phyloP scores from a whole-genome alignment of 2,888 invertebrate species.

The Tipula confusa region DNA sequence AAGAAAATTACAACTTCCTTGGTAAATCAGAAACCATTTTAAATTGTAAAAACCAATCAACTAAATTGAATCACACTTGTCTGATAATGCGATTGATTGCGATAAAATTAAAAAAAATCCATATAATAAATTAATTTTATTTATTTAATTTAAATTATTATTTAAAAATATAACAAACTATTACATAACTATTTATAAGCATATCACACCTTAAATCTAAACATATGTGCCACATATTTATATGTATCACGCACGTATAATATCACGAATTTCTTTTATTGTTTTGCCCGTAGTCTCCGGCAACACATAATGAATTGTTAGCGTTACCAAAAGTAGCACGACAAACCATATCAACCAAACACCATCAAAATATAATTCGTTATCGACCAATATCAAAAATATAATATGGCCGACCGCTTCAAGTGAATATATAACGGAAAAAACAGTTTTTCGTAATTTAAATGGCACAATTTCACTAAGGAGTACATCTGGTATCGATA shows the following conservation, averaged over 20 bases:
- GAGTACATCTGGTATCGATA: not conserved
- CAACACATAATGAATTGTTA: not conserved
- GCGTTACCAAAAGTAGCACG: not conserved
- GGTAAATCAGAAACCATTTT: no score
- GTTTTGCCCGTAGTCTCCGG: not conserved
- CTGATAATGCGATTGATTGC: no score
- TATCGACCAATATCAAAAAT: not conserved
- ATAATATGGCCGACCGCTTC: not conserved
- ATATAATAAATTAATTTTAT: not conserved
- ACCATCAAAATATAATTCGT: not conserved
- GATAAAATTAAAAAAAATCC: not conserved
- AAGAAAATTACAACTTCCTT: no score
- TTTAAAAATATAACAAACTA: not conserved
- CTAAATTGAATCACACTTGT: no score
- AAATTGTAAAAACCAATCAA: no score
- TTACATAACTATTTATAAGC: not conserved
- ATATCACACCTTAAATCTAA: not conserved
- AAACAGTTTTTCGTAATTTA: not conserved
- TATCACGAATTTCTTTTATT: conserved; percentile 3
- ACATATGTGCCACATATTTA: not conserved
- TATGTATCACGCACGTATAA: not conserved
- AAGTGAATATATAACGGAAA: not conserved
- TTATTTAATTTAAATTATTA: not conserved
- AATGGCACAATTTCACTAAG: not conserved
- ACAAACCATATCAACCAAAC: not conserved